Conservation (phyloP, 2,888 invertebrate genomes). For the Acrobasis repandana region DNA sequence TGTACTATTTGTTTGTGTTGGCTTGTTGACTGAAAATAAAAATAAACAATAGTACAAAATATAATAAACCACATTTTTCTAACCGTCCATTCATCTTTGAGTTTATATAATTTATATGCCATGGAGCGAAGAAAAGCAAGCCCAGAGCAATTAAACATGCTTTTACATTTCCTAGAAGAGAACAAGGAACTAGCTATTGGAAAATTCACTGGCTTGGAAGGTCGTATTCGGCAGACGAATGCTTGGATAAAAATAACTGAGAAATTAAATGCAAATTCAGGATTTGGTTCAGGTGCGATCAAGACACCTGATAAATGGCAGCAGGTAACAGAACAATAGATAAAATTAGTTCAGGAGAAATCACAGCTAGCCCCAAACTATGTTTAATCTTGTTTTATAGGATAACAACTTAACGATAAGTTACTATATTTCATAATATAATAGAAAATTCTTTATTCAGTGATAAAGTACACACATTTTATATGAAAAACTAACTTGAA, state of each 20-base stretch:
- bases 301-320: constrained; percentile 69
- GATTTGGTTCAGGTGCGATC: constrained; percentile 62
- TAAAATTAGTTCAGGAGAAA: no score
- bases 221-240: constrained; percentile 58
- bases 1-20: no score
- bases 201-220: constrained; percentile 58
- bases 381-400: no score
- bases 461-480: no score
- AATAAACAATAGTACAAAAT: no score
- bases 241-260: constrained; percentile 66
- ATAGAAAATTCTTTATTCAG: no score
- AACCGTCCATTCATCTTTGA: neutral
- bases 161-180: constrained; percentile 58
- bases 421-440: no score
- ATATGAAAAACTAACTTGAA: no score
- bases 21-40: neutral
- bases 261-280: constrained; percentile 61
- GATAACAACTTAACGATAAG: no score
- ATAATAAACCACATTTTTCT: no score
- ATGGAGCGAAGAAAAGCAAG: constrained; percentile 60
- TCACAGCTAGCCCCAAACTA: no score
- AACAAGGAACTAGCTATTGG: constrained; percentile 63
- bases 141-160: constrained; percentile 63
- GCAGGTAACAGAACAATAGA: constrained; percentile 43
- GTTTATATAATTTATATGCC: neutral